Conservation (phyloP, 2,888 invertebrate genomes). For the Anagyrus pseudococci region DNA sequence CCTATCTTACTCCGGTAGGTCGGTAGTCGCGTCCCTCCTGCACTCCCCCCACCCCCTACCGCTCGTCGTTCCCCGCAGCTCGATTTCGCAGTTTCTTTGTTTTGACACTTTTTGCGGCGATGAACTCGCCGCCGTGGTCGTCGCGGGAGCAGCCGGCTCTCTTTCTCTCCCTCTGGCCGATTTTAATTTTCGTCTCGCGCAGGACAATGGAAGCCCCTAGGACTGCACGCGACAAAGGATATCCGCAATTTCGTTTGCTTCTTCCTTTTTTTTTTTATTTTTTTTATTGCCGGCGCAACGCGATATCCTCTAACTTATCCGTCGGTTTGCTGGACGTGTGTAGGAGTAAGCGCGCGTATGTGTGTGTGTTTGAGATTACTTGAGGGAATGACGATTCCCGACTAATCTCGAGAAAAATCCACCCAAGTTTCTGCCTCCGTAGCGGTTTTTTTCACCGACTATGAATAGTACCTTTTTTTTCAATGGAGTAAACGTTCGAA, state of each 20-base stretch:
- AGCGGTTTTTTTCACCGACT: no score
- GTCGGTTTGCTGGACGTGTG: no score
- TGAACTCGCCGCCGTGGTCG: neutral
- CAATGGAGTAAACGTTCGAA: no score
- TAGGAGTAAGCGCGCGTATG: no score
- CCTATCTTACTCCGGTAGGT: no score
- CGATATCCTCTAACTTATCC: no score
- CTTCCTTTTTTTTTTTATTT: constrained; percentile 5
- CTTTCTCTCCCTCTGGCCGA: neutral
- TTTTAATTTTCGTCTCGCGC: constrained; percentile 22
- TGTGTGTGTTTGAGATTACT: no score
- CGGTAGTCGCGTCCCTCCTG: neutral
- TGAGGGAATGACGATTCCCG: no score
- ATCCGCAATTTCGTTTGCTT: constrained; percentile 15
- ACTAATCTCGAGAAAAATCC: no score
- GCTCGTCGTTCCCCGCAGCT: neutral
- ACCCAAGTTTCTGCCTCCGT: no score
- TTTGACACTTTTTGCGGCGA: constrained; percentile 26
- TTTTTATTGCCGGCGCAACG: neutral
- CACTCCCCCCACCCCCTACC: neutral
- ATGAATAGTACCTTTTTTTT: no score
- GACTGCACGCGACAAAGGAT: constrained; percentile 6
- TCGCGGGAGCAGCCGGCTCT: neutral
- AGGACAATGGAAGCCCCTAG: neutral
- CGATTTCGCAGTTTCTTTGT: constrained; percentile 9